Base-by-base conservation (phyloP, 2,888 invertebrate genomes). In the Caenorhabditis sp. region DNA sequence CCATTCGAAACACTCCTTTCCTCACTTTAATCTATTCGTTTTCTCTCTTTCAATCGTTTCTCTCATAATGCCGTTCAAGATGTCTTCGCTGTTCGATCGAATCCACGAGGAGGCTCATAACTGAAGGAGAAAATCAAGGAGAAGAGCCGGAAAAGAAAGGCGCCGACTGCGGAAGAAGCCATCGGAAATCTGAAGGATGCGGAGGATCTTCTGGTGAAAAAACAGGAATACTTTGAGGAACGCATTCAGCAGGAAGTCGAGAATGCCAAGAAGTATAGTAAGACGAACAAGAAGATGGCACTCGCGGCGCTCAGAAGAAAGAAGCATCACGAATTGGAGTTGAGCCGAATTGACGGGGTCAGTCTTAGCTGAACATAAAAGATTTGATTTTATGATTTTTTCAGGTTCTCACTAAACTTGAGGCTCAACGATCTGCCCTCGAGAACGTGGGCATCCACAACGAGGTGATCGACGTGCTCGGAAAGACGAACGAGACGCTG, bases 361-460 rank as follows among this genome's bases (percentile, higher is more conserved):
- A 58, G 77, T 48, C 32, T 27, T 37, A 32, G 1, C 46, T 26
- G 20, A 41, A 20, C 15, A 32, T 43, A 2, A 17, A 20, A 41
- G 24, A n/a, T 43, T 7, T 39, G 15, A 15, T 13, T 30, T 22
- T n/a, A 26, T 17, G 6, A 35, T 24, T 6, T n/a, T 55, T 75
- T 43, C 17, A 81, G 81, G 59, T 74, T 8, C 79, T 83, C 43
- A 75, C 79, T 13, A 82, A 83, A 37, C 73, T 83, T 1, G 83
- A 82, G 62, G 81, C 75, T n/a, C 83, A 83, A 45, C 41, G 83
- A 32, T 52, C 65, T 7, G 83, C 83, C 11, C 68, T 83, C 37
- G 83, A 83, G 58, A 80, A 83, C 45, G 83, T 80, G 4, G 83
- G 83, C 50, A 76, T 78, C 46, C 73, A 83, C 46, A 63, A 71